phyloP scores from a whole-genome alignment of 2,888 invertebrate species.

The Candidula unifasciata region DNA sequence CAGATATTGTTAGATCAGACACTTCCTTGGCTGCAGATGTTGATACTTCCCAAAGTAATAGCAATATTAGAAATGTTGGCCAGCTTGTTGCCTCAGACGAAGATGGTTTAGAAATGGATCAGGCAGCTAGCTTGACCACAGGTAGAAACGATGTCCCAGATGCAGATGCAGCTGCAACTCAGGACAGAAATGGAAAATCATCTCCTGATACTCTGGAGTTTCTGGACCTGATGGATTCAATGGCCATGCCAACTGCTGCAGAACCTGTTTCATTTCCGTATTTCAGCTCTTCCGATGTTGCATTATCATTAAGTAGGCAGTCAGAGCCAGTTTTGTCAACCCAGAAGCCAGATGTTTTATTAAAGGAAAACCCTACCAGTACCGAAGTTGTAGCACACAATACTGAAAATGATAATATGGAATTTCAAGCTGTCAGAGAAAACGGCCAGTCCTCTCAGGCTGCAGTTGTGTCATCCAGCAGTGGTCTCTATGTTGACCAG shows the following conservation, averaged over 20 bases:
- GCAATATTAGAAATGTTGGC: not conserved
- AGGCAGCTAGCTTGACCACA: not conserved
- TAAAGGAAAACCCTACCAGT: not conserved
- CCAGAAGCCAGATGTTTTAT: not conserved
- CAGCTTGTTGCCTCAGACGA: not conserved
- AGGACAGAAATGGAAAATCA: not conserved
- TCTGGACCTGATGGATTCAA: slow-evolving; percentile 46
- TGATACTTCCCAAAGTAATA: not conserved
- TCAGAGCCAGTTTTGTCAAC: not conserved
- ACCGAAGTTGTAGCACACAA: not conserved
- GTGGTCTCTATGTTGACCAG: not conserved
- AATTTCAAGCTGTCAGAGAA: not conserved
- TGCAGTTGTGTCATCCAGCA: not conserved
- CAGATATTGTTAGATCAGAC: not conserved
- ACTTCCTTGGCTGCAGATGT: not conserved
- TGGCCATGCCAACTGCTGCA: slow-evolving; percentile 27
- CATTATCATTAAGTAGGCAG: not conserved
- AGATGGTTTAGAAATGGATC: too few species aligned
- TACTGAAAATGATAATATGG: not conserved
- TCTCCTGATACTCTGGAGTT: slow-evolving; percentile 39
- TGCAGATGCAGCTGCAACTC: not conserved
- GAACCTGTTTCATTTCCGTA: not conserved
- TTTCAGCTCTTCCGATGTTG: not conserved
- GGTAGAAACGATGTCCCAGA: not conserved
- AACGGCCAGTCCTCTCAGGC: not conserved